Evolutionary conservation across 1,140 invertebrate species (phyloP), one percentile per base, ranked within the genome.

Genomic region (Musca domestica): DNA sequence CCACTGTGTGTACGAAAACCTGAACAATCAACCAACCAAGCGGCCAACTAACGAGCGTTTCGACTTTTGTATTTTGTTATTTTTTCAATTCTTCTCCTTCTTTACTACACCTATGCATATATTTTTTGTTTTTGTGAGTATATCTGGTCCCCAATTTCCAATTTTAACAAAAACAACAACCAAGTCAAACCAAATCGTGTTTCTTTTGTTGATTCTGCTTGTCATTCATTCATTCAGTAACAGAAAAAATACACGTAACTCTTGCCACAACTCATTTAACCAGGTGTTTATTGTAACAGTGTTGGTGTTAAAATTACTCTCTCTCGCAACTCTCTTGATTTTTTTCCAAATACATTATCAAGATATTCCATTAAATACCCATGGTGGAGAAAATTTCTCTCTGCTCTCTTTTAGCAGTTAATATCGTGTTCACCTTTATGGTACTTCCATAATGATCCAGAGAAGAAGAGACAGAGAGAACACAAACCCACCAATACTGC

Each of bases 121-220:
- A 20, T 9, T 51, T 61, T 27, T 46, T 63, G 10, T 49, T 47
- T 47, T 64, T 48, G 41, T 64, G 41, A 64, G 63, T 64, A 23
- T 64, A 15, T 47, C 22, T 64, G 30, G 30, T 41, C 34, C 34
- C 34, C 34, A 41, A 41, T 41, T 41, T 41, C 34, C 34, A 41
- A 41, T 41, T 41, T 41, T 10, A 41, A 41, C 34, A 41, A 41
- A 5, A 41, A 41, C 34, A 41, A 5, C 34, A 12, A 5, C 34
- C 6, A 5, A 2, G 34, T 27, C 56, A 61, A 20, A 19, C 27
- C 17, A 61, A 61, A 61, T 61, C 56, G 56, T 61, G 56, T 61
- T 34, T 61, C 56, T 61, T 61, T 61, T 19, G 56, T 61, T 61
- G 56, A 61, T 61, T 61, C 56, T 61, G 54, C 30, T 27, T 30